Base-by-base conservation (phyloP, 2,888 invertebrate species). In the Lasioglossum villosulum region DNA sequence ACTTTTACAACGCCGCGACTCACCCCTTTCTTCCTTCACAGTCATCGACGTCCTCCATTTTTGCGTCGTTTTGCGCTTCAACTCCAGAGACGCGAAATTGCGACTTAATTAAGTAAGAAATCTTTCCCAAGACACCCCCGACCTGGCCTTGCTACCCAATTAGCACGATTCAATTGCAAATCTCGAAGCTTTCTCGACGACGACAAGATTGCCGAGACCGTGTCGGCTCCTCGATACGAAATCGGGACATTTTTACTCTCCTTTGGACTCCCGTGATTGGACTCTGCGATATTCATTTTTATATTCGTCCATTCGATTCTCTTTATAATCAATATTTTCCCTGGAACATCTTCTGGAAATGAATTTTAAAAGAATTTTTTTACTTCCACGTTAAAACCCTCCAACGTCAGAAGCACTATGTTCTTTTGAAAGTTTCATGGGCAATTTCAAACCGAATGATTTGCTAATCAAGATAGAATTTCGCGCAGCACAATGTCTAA, bases 101-200 rank as follows among this genome's bases (percentile, higher is more conserved):
- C 70, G 72, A 78, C 66, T 82, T 78, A 88, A 88, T 88, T 86
- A 86, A 80, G 72, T 66, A 70, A 52, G 78, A 73, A 80, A 88
- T 71, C 76, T 83, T 37, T 14, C n/a, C 27, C 82, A 56, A 70
- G 34, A 56, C 56, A 34, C 59, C 70, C 45, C 48, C 74, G 39
- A 52, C 19, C 6, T 23, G 12, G 37, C 52, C 71, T 30, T 48
- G 63, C 82, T 63, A 68, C 83, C 63, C 66, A 75, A 84, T 77
- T 83, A 77, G 42, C 77, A 39, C 48, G 68, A 77, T 84, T 83
- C 73, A 83, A 83, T 84, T 83, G 83, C 83, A 76, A 83, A 83
- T 82, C 70, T 42, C 27, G 27, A 39, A 37, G 23, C 30, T 3
- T 70, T 70, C 82, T 56, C 3, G 39, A 48, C 59, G 27, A 6